A percentile compares a stretch with the other conserved stretches of the same genome.
Evolutionary conservation across 2,113 vertebrate genomes (phyloP).

Genomic region (Hemiscyllium ocellatum): DNA sequence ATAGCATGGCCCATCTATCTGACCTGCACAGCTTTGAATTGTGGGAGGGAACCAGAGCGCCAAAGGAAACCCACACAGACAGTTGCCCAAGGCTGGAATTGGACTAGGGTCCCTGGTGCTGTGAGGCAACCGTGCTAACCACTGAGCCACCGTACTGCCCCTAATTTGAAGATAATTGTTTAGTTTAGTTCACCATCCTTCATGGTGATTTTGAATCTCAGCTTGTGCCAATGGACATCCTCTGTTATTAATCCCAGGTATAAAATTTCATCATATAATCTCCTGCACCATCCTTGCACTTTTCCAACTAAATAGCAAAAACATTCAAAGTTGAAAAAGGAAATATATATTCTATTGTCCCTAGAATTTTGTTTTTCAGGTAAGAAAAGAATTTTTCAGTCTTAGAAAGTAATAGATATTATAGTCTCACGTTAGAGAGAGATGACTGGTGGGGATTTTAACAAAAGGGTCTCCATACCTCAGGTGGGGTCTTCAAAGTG

Average conservation of each 20-base stretch:
- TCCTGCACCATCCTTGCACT: background rate
- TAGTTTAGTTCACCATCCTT: background rate
- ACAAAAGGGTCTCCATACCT: no score
- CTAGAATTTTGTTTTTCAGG: background rate
- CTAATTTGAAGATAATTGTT: background rate
- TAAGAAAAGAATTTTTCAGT: background rate
- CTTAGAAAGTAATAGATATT: background rate
- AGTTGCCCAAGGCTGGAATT: no score
- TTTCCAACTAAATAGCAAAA: background rate
- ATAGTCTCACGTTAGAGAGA: background rate
- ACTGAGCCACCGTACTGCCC: no score
- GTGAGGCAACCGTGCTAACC: no score
- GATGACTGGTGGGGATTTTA: no score
- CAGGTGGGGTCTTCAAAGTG: no score
- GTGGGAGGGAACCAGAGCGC: no score
- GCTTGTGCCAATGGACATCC: background rate
- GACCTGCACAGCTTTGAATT: no score
- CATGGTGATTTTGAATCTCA: background rate
- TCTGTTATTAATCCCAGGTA: background rate
- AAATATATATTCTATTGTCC: background rate
- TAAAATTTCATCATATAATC: background rate
- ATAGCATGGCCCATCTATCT: no score
- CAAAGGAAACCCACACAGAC: no score
- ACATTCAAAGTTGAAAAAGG: background rate
- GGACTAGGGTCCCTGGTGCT: no score